Conservation (phyloP, 1,140 invertebrate genomes). For the Trachelipus rathkii region DNA sequence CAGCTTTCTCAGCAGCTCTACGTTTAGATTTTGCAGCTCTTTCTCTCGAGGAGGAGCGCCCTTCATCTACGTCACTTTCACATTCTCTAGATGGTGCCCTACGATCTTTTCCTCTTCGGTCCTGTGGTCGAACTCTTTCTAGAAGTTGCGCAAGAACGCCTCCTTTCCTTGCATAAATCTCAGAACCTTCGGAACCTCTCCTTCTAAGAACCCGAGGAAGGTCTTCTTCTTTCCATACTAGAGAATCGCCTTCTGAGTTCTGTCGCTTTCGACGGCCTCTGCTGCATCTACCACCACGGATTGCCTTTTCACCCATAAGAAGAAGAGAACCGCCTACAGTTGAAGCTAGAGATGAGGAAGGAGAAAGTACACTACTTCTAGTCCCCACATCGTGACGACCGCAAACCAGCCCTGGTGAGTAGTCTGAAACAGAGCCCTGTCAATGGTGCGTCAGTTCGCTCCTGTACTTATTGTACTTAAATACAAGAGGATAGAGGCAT, state of each 20-base stretch:
- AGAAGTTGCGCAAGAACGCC: conserved; percentile 38
- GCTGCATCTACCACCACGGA: conserved; percentile 17
- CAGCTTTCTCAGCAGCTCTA: conserved; percentile 28
- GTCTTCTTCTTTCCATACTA: conserved; percentile 30
- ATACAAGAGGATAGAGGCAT: too few relatives aligned
- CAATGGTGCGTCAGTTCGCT: conserved; percentile 42
- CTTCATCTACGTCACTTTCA: conserved; percentile 40
- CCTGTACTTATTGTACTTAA: neutral
- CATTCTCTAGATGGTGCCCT: conserved; percentile 32
- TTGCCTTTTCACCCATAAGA: conserved; percentile 25
- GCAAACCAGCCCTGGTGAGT: conserved; percentile 44
- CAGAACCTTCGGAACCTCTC: conserved; percentile 36
- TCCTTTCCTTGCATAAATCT: conserved; percentile 32
- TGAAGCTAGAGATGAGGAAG: conserved; percentile 36
- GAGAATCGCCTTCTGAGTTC: conserved; percentile 39
- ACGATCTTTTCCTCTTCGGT: conserved; percentile 26
- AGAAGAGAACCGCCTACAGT: conserved; percentile 37
- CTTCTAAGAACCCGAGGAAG: conserved; percentile 30
- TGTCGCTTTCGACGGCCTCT: conserved; percentile 33
- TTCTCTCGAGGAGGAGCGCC: conserved; percentile 37
- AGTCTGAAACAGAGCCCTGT: conserved; percentile 46
- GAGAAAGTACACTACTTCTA: conserved; percentile 24
- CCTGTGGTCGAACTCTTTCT: conserved; percentile 31
- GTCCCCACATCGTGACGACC: conserved; percentile 33
- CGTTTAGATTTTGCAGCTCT: conserved; percentile 21